Evolutionary conservation across 2,888 invertebrate species (phyloP), one percentile per base, ranked within the genome.

Genomic region (Synergus japonicus): DNA sequence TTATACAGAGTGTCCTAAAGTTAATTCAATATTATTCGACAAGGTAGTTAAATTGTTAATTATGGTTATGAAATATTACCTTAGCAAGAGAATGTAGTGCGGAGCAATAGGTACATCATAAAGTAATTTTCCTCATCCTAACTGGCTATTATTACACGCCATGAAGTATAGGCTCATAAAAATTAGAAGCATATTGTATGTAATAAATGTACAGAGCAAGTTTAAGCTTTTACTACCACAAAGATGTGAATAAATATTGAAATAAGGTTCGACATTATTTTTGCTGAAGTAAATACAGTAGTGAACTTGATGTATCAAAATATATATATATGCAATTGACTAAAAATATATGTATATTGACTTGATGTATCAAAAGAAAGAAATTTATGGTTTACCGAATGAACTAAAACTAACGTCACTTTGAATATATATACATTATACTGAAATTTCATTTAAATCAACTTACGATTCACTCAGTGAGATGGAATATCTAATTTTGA

Each of bases 401-500:
- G 43, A 22, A 67, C 18, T n/a, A 4, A 67, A 44, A 41, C 13
- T 67, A 67, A 7, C 5, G n/a, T 13, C 18, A 44, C 44, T 9
- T 67, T 69, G 9, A 12, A 73, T 54, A 37, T 37, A 4, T 22
- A 29, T 29, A 29, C 29, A 37, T 54, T 22, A 22, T 22, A 54
- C 15, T 73, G 37, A 73, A 73, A 73, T 73, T 54, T 54, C n/a
- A 73, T 73, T 49, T 46, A 37, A 73, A 73, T 54, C 69, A 73
- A 73, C 46, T 73, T 73, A 73, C 49, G 49, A 29, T 54, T 73
- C 37, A 54, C 29, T 49, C 69, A 49, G 29, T 46, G 69, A 54
- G 15, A 37, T 73, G 49, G 69, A 73, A 73, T 73, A 73, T 73
- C 46, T 73, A 73, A 73, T 73, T 73, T 73, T 73, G 29, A 73